Evolutionary conservation across 2,113 vertebrate species (phyloP), one percentile per base, ranked within the genome.

Genomic region (Scolopax mira): DNA sequence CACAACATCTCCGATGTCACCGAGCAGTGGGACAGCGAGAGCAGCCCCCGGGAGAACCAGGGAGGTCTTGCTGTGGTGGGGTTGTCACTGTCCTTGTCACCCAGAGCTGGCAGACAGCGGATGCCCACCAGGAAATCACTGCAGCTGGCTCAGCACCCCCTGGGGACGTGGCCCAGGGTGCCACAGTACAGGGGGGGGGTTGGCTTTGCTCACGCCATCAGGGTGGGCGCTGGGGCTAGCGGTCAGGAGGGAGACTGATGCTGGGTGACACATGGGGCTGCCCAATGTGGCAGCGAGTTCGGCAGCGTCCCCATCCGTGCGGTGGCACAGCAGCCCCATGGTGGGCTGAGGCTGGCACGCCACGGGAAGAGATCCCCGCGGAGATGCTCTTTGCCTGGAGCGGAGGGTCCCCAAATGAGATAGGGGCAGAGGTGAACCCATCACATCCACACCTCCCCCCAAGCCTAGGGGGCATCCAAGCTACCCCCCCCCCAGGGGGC

Each of bases 221-320:
- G 42, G 9, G 52, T 51, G 80, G 71, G 17, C 0, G 1, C 25
- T 49, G 44, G 52, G 30, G 51, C 62, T 48, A 18, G 41, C 2
- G 3, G 31, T 49, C 44, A 39, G 72, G 31, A 64, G 44, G 1
- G 22, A 65, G 35, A 22, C 2, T 10, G 3, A 70, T 37, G 35
- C 44, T 4, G 2, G 37, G 54, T 3, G 9, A 30, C 41, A 11
- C 17, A 5, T 3, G 48, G 48, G 35, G 18, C 30, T 52, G 35
- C 58, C 33, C 67, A n/a, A 5, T 0, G 10, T 0, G 6, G 46
- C 41, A 70, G 46, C 1, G 4, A 67, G 39, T 28, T 8, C 0
- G 4, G 54, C 57, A 77, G 25, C 22, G 33, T 52, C 46, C 78
- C 73, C 11, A 0, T 18, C 58, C 2, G 7, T 1, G 5, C 11